Conservation (phyloP, 1,140 invertebrate species). For the Tetraneura akinire region DNA sequence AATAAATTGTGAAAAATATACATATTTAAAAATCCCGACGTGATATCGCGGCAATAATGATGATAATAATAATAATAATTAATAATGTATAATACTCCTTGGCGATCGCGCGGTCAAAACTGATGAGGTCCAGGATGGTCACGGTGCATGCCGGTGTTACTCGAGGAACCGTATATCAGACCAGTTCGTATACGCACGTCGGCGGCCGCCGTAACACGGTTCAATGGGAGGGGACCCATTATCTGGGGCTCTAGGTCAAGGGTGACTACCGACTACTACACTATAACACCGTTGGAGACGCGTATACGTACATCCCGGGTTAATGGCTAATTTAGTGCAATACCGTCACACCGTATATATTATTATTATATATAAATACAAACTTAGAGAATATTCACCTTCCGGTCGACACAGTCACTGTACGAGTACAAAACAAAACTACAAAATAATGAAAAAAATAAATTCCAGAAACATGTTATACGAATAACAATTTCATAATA, state of each 20-base stretch:
- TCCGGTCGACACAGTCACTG: neutral
- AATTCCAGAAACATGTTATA: too few species aligned
- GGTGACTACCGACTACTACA: conserved; percentile 43
- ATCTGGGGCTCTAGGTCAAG: conserved; percentile 49
- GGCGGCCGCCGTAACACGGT: neutral
- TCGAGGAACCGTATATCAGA: conserved; percentile 8
- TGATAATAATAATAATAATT: too few species aligned
- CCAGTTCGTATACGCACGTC: neutral
- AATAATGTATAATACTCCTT: neutral
- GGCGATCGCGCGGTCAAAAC: conserved; percentile 36
- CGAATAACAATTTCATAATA: too few species aligned
- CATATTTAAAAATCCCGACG: too few species aligned
- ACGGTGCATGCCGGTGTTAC: neutral
- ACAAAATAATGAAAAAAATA: too few species aligned
- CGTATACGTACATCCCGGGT: neutral
- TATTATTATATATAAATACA: too few species aligned
- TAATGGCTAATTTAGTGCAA: neutral
- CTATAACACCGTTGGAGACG: neutral
- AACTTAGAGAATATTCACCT: neutral
- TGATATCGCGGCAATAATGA: too few species aligned
- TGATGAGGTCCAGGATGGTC: conserved; percentile 5
- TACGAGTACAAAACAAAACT: too few species aligned
- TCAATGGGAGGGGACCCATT: neutral
- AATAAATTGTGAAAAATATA: too few species aligned
- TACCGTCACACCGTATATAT: neutral